Evolutionary conservation across 1,140 invertebrate species (phyloP).

Genomic region (Phortica variegata): DNA sequence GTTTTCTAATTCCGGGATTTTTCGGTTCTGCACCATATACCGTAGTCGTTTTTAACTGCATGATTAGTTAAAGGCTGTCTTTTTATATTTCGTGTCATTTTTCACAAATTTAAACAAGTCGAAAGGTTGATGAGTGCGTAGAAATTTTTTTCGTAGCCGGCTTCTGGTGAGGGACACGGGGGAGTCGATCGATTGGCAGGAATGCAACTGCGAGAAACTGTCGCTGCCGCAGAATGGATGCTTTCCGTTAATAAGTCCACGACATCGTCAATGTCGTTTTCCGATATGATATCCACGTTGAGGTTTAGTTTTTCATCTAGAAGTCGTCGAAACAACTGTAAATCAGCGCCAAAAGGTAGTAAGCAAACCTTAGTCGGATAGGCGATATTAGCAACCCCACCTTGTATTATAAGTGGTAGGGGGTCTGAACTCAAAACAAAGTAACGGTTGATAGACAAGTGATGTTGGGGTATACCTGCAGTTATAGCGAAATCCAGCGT

Average conservation of each 20-base stretch:
- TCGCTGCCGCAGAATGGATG: not conserved
- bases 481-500: conserved; percentile 5
- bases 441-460: not conserved
- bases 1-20: too few relatives aligned
- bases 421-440: conserved; percentile 1
- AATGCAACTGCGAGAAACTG: not conserved
- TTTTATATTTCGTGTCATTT: too few relatives aligned
- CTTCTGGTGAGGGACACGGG: too few relatives aligned
- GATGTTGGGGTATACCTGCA: not conserved
- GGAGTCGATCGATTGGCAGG: too few relatives aligned
- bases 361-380: too few relatives aligned
- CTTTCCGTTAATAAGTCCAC: not conserved
- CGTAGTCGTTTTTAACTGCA: not conserved
- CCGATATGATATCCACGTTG: not conserved
- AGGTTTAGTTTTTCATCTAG: not conserved
- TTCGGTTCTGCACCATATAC: conserved; percentile 4
- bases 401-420: not conserved
- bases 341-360: too few relatives aligned
- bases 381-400: too few relatives aligned
- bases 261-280: conserved; percentile 1
- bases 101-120: too few relatives aligned
- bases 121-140: too few relatives aligned
- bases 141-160: too few relatives aligned
- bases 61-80: not conserved
- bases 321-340: not conserved